Evolutionary conservation across 2,888 invertebrate species (phyloP), one percentile per base, ranked within the genome.

Genomic region (Anagyrus pseudococci): DNA sequence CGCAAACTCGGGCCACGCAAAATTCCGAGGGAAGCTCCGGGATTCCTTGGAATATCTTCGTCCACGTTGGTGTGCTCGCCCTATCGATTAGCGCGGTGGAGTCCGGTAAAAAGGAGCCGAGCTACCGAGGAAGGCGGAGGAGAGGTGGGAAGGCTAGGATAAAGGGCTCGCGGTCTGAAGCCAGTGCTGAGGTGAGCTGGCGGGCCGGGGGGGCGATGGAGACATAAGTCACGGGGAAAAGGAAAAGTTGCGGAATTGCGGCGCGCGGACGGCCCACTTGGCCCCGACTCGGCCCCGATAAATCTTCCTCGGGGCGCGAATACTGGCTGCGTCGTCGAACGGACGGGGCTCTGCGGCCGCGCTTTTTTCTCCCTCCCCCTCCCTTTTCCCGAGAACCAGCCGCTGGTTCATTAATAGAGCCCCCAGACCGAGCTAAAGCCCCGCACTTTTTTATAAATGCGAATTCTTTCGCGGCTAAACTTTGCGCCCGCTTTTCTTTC

Each of bases 401-500:
- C 23, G 23, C 22, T n/a, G 60, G 57, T 61, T 54, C 57, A 64
- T 64, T 60, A 54, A 61, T 61, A 23, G 19, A 3, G 59, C 13
- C 8, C 25, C 8, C 25, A 43, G 22, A n/a, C 17, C 40, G 17
- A 41, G 43, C n/a, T n/a, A 64, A 46, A 47, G n/a, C n/a, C n/a
- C n/a, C n/a, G n/a, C n/a, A n/a, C n/a, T 43, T 54, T 58, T 58
- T 61, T 58, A 61, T 58, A 64, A 61, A 61, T 65, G 58, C 33
- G 58, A 61, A 64, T 61, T 64, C 64, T 54, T 64, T 37, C 20
- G 20, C 13, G 43, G 19, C 33, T 40, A 33, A 10, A 1, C 13
- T 37, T 46, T 47, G 46, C 40, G 33, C 37, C 13, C 17, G 47
- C 25, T 19, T 13, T n/a, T 46, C 23, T 6, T 4, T 6, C 26